phyloP scores from a whole-genome alignment of 2,888 invertebrate species.

The Quadroppia sp. region DNA sequence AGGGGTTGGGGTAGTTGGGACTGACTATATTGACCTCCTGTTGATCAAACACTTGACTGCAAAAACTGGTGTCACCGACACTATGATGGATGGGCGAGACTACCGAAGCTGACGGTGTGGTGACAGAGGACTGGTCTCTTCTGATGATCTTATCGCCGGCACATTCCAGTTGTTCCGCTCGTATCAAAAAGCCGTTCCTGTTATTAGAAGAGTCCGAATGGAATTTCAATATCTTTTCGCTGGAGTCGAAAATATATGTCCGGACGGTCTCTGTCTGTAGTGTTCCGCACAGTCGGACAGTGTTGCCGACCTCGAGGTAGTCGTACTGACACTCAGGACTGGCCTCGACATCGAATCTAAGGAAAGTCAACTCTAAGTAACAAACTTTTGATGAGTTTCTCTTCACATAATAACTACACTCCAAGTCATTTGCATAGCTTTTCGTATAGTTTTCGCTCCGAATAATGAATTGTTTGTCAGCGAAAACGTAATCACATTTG shows the following conservation, averaged over 20 bases:
- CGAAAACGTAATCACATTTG: slow-evolving; percentile 44
- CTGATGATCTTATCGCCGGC: slow-evolving; percentile 43
- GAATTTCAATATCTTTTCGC: slow-evolving; percentile 48
- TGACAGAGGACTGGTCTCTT: background rate
- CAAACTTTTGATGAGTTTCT: slow-evolving; percentile 45
- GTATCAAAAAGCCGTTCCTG: slow-evolving; percentile 48
- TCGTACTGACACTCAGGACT: slow-evolving; percentile 49
- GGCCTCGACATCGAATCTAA: slow-evolving; percentile 48
- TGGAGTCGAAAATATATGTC: slow-evolving; percentile 46
- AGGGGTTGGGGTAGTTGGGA: slow-evolving; percentile 47
- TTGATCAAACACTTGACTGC: slow-evolving; percentile 46
- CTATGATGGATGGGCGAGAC: background rate
- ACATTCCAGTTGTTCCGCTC: slow-evolving; percentile 44
- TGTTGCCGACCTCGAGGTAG: slow-evolving; percentile 48
- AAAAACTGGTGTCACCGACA: slow-evolving; percentile 25
- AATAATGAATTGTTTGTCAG: slow-evolving; percentile 45
- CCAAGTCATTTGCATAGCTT: slow-evolving; percentile 47
- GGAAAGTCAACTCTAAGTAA: slow-evolving; percentile 48
- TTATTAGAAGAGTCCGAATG: slow-evolving; percentile 46
- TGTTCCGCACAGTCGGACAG: slow-evolving; percentile 48
- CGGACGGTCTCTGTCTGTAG: slow-evolving; percentile 44
- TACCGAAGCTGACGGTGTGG: slow-evolving; percentile 6
- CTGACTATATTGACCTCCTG: slow-evolving; percentile 48
- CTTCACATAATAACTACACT: slow-evolving; percentile 46
- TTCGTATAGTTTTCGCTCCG: slow-evolving; percentile 45